Evolutionary conservation across 2,888 invertebrate species (phyloP), one percentile per base, ranked within the genome.

Genomic region (Tinea semifulvella): DNA sequence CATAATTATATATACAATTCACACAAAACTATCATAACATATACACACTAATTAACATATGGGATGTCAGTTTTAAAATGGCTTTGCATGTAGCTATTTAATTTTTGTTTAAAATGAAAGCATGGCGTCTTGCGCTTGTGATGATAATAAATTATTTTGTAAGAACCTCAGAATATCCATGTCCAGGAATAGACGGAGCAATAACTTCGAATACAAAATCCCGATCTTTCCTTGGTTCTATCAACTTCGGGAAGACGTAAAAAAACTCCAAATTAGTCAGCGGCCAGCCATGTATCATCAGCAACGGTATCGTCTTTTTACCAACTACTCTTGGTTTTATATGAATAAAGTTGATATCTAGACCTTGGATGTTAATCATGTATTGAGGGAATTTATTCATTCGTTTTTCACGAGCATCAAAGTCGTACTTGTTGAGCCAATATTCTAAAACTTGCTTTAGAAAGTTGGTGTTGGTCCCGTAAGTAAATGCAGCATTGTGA

Each of bases 241-340:
- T 82, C 17, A 87, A 59, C 20, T 83, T 47, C 1, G 86, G 85
- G 46, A 87, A 80, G 8, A 87, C 63, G 50, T 83, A 83, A 54
- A 84, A 82, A 57, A 88, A 88, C 63, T 90, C 89, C 40, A 83
- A 71, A 1, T 88, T 68, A 2, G 85, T 86, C 6, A 88, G 88
- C 1, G 89, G 89, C 89, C 89, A 90, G 16, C 90, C 90, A 56
- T 91, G 89, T 2, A 85, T 61, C 35, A 90, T 46, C 19, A 89
- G 55, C 8, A 90, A 52, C 0, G 89, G 88, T 6, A 85, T 43
- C 1, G 45, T 39, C 39, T 43, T 46, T 44, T 50, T 49, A 10
- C 14, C 8, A 17, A 43, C 68, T 48, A 52, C 1, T 4, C 16
- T 13, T 14, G 87, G 86, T 58, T 85, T 86, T 1, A 81, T 79